phyloP scores from a whole-genome alignment of 2,797 vertebrate genomes.

The Jordanella pulchra region DNA sequence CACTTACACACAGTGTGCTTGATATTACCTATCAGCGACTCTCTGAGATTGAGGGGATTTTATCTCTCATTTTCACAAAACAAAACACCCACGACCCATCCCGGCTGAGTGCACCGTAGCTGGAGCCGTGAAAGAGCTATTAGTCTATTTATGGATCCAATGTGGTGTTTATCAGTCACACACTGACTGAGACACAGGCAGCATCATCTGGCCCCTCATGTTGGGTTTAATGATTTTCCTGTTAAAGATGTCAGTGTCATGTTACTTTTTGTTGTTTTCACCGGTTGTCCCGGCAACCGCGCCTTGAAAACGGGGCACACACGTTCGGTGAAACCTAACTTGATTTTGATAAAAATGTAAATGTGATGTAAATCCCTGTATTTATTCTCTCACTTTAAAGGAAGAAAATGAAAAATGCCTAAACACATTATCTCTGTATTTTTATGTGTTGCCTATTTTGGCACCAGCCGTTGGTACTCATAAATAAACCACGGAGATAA shows the following conservation, averaged over 20 bases:
- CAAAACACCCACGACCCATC: slow-evolving; percentile 54
- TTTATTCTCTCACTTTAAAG: slow-evolving; percentile 81
- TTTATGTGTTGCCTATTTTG: slow-evolving; percentile 76
- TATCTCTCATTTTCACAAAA: slow-evolving; percentile 67
- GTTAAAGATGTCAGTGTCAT: slow-evolving; percentile 77
- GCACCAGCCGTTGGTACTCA: slow-evolving; percentile 70
- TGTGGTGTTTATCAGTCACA: slow-evolving; percentile 73
- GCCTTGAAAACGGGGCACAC: slow-evolving; percentile 35
- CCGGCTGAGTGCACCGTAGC: slow-evolving; percentile 63
- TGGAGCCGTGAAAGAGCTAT: slow-evolving; percentile 58
- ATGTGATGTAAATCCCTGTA: slow-evolving; percentile 81
- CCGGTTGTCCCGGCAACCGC: slow-evolving; percentile 60
- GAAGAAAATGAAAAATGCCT: slow-evolving; percentile 75
- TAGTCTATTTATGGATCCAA: slow-evolving; percentile 71
- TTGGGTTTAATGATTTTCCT: slow-evolving; percentile 78
- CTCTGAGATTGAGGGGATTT: slow-evolving; percentile 69
- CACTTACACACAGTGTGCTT: slow-evolving; percentile 36
- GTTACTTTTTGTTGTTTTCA: slow-evolving; percentile 68
- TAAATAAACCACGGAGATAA: slow-evolving; percentile 84
- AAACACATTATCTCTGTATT: slow-evolving; percentile 80
- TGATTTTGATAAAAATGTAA: slow-evolving; percentile 81
- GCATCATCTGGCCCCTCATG: slow-evolving; percentile 72
- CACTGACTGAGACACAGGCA: slow-evolving; percentile 61
- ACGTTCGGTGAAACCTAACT: slow-evolving; percentile 64
- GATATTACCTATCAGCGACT: slow-evolving; percentile 53